Conservation (phyloP, 2,888 invertebrate genomes). For the Stenurella melanura region DNA sequence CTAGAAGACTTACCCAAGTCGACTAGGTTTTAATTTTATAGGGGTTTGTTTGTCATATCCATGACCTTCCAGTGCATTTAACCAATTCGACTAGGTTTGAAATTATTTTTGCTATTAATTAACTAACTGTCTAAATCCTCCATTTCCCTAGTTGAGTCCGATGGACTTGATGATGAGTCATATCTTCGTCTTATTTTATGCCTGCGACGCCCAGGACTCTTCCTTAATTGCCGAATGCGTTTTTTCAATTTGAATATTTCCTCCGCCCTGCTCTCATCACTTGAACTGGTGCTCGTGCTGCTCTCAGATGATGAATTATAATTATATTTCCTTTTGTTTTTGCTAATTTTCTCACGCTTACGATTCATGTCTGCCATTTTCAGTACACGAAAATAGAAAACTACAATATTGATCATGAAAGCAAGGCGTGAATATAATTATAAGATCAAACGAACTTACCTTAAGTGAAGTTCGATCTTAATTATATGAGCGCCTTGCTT, state of each 20-base stretch:
- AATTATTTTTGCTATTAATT: background rate
- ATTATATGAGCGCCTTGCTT: no score
- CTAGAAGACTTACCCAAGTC: conserved; percentile 13
- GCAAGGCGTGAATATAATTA: no score
- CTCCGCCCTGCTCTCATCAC: background rate
- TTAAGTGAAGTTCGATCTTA: no score
- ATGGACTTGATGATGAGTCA: no score
- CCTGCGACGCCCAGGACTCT: no score
- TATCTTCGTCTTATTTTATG: no score
- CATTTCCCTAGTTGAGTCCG: conserved; percentile 6
- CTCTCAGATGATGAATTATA: conserved; percentile 2
- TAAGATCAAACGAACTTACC: no score
- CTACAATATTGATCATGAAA: no score
- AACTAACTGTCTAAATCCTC: background rate
- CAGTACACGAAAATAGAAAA: conserved; percentile 4
- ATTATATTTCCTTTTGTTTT: conserved; percentile 2
- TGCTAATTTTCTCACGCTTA: background rate
- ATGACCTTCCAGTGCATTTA: conserved; percentile 20
- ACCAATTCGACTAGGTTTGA: background rate
- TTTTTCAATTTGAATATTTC: conserved; percentile 11
- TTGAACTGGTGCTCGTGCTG: background rate
- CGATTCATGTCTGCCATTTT: background rate
- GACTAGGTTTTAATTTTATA: conserved; percentile 13
- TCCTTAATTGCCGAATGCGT: no score
- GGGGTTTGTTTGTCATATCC: background rate